Evolutionary conservation across 2,113 vertebrate genomes (phyloP).

Genomic region (Crotalus viridis): DNA sequence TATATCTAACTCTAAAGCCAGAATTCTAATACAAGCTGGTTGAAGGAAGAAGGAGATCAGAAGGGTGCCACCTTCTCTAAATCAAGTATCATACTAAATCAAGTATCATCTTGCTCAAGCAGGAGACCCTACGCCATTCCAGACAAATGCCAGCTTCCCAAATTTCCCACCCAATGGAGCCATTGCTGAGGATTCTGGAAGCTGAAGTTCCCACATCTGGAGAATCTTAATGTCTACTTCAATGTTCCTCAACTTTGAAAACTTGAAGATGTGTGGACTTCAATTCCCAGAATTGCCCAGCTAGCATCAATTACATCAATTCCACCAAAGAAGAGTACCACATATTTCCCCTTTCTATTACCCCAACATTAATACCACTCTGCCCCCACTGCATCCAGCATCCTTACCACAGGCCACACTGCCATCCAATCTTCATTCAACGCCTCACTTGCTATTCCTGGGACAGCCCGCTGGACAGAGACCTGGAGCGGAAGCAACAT

Average conservation of each 20-base stretch:
- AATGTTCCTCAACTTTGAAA: background rate
- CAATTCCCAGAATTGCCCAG: background rate
- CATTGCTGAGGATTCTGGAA: background rate
- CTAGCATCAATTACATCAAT: background rate
- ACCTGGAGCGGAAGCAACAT: background rate
- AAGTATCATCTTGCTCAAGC: too few relatives aligned
- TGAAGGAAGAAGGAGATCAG: background rate
- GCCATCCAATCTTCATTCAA: constrained; percentile 9
- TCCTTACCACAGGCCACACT: constrained; percentile 27
- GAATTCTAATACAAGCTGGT: background rate
- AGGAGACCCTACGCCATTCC: too few relatives aligned
- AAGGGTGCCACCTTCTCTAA: background rate
- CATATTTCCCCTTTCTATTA: background rate
- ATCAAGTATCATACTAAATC: background rate
- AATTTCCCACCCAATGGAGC: background rate
- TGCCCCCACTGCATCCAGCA: too few relatives aligned
- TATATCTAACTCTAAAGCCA: background rate
- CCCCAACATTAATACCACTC: background rate
- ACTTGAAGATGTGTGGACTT: background rate
- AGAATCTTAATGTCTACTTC: background rate
- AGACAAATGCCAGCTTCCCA: background rate
- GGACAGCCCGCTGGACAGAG: constrained; percentile 30
- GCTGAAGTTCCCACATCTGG: background rate
- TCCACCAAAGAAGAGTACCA: background rate
- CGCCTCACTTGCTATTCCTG: background rate